Base-by-base conservation (phyloP, 2,113 vertebrate genomes). In the Podarcis muralis region DNA sequence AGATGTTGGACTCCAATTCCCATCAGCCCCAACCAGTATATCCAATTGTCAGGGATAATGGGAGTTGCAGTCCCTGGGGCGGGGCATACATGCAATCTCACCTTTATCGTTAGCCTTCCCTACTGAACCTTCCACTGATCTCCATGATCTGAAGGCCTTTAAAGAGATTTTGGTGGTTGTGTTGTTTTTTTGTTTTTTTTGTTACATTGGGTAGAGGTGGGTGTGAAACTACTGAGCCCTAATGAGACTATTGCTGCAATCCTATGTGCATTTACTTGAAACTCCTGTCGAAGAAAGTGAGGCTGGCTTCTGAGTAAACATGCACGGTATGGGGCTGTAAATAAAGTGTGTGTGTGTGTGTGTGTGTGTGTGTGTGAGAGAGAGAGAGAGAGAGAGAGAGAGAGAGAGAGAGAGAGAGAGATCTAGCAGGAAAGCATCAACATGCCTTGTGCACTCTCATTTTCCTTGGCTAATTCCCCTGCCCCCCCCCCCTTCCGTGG, bases 381-480 rank as follows among this genome's bases (percentile, higher is more conserved):
- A 48, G 48, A 48, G 43, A 48, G 48, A 48, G 48, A 48, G 48
- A 48, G 48, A 48, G 48, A 48, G 48, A 53, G 48, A 48, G 43
- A 48, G 43, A 48, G 43, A 48, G 43, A 35, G 30, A 40, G 40
- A 23, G 23, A 20, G 3, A 13, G 5, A 65, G 15, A 16, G 6
- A n/a, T 68, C 82, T 25, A 20, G 3, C 15, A 30, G 32, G 30
- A 2, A n/a, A 35, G 27, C 30, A 5, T 59, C 32, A 77, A 23
- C 57, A 32, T 62, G 53, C 32, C 32, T 15, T 27, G 53, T 30
- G 83, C 77, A 11, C 32, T 76, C 27, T 18, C 37, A 90, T 66
- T 81, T 86, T 35, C 80, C 88, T 84, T 87, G 74, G 18, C n/a
- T 89, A 88, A 40, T 75, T 4, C 90, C 48, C 9, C 9, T 62